A percentile compares a stretch with the other conserved stretches of the same genome.
These are phyloP conservation scores for Scartelaos histophorus DNA, from an alignment of 2,113 vertebrate species.

Conservation along the genomic window DNA sequence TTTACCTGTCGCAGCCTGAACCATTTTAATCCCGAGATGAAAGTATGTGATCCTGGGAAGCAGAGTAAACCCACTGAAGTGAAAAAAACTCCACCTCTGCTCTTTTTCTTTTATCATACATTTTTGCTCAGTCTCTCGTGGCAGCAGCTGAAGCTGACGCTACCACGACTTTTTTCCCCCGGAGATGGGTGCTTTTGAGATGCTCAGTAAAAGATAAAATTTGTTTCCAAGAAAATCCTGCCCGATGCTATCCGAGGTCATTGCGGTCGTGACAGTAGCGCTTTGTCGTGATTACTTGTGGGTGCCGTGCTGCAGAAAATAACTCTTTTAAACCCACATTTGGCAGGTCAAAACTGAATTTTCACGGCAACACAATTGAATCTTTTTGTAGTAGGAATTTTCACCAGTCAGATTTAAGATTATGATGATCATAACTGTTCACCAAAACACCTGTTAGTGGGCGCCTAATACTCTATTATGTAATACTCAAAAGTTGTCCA, in stretches of 20 bases:
- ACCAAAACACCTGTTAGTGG: background rate
- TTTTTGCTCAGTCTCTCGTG: slow-evolving; percentile 27
- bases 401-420: background rate
- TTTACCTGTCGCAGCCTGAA: slow-evolving; percentile 16
- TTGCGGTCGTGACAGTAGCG: slow-evolving; percentile 35
- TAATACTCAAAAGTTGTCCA: background rate
- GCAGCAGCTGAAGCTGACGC: slow-evolving; percentile 51
- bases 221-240: slow-evolving; percentile 36
- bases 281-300: slow-evolving; percentile 50
- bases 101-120: slow-evolving; percentile 42
- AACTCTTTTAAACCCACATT: slow-evolving; percentile 19
- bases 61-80: slow-evolving; percentile 28
- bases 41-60: slow-evolving; percentile 31
- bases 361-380: slow-evolving; percentile 9
- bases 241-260: slow-evolving; percentile 44
- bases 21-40: slow-evolving; percentile 36
- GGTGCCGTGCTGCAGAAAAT: slow-evolving; percentile 27
- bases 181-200: slow-evolving; percentile 60
- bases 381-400: background rate
- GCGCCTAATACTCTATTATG: background rate
- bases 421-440: background rate
- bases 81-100: slow-evolving; percentile 17
- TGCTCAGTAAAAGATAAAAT: slow-evolving; percentile 35
- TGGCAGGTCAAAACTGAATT: slow-evolving; percentile 5
- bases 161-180: slow-evolving; percentile 42